Base-by-base conservation (phyloP, 2,888 invertebrate genomes). In the Formica aserva region DNA sequence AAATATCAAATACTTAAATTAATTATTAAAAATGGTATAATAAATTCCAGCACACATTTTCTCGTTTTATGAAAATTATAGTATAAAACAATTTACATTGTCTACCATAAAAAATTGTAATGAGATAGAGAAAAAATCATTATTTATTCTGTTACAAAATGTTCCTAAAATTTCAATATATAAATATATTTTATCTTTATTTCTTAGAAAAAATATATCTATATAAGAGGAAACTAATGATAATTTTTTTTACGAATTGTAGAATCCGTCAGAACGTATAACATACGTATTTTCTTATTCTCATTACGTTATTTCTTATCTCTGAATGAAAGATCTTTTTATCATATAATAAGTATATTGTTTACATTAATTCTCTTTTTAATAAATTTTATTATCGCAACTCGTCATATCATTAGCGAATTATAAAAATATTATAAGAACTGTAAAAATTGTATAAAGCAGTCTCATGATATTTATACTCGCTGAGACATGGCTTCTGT, bases 401-500 rank as follows among this genome's bases (percentile, higher is more conserved):
- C 8, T 11, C 18, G 3, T 1, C n/a, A 3, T 29, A 26, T 15
- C 15, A 41, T 77, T 41, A 41, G n/a, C 13, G 26, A 55, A 55
- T 35, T 18, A 74, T 26, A 52, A 52, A n/a, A 52, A 52, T n/a
- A 52, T 81, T 29, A 48, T n/a, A 15, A 15, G 13, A 22, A 15
- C 45, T 22, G n/a, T 48, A 77, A 82, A 60, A 60, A 57, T 66
- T 45, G 9, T 65, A 48, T 48, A 62, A 29, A 15, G n/a, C 15
- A 26, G 41, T 15, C 52, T 22, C 11, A n/a, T 26, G 15, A 32
- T 55, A 22, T 29, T 71, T 18, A 57, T 18, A 15, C 60, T 80
- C 22, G 35, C 29, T 66, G 35, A 82, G 66, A 74, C 18, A 18
- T 60, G 55, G 66, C 74, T 80, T 82, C 66, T 66, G 77, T 71